Conservation (phyloP, 1,140 invertebrate genomes). For the Branchinecta lindahli region DNA sequence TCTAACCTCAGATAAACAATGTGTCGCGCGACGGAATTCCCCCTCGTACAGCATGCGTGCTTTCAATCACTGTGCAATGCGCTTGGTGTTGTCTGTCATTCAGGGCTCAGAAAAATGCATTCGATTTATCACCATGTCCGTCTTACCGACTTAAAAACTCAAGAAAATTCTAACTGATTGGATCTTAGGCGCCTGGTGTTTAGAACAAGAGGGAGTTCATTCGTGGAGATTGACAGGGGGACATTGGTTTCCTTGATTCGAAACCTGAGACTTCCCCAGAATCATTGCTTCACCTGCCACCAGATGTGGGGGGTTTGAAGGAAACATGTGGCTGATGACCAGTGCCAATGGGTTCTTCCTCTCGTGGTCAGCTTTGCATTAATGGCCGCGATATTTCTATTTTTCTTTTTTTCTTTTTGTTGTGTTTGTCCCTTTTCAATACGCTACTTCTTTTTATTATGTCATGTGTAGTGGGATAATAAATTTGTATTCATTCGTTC, state of each 20-base stretch:
- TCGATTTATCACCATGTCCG: background rate
- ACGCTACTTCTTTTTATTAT: too few relatives aligned
- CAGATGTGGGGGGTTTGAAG: background rate
- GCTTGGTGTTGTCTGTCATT: background rate
- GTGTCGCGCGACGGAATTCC: too few relatives aligned
- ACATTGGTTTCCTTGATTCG: slow-evolving; percentile 1
- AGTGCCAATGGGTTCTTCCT: too few relatives aligned
- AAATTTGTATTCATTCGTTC: too few relatives aligned
- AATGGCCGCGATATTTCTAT: too few relatives aligned
- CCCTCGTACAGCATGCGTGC: too few relatives aligned
- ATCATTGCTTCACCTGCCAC: background rate
- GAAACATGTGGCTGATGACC: background rate
- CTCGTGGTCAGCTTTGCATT: too few relatives aligned
- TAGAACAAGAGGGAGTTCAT: background rate
- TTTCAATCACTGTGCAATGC: background rate
- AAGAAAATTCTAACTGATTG: background rate
- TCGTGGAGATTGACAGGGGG: background rate
- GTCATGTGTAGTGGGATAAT: too few relatives aligned
- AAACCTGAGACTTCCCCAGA: background rate
- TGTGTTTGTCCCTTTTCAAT: too few relatives aligned
- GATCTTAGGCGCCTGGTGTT: background rate
- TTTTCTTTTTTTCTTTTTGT: too few relatives aligned
- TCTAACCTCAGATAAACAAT: too few relatives aligned
- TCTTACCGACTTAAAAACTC: background rate
- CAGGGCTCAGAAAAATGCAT: background rate